phyloP scores from a whole-genome alignment of 2,113 vertebrate species.

The Rissa tridactyla region DNA sequence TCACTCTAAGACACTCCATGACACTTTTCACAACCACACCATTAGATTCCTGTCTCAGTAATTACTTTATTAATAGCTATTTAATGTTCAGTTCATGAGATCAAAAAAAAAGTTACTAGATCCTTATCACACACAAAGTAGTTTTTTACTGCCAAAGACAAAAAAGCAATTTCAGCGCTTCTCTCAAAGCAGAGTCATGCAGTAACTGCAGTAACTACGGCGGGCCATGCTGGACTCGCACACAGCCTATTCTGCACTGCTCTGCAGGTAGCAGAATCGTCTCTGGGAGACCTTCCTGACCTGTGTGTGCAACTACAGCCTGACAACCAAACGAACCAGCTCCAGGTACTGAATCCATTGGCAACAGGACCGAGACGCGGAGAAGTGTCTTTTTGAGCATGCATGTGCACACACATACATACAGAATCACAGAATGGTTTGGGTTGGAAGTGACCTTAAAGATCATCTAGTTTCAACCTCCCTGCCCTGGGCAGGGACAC shows the following conservation, averaged over 20 bases:
- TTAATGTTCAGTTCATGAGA: not conserved
- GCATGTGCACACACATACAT: too few species aligned
- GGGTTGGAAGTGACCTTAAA: too few species aligned
- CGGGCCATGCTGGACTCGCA: not conserved
- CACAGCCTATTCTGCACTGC: fast-evolving
- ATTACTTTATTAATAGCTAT: slow-evolving; percentile 8
- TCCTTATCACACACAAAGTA: not conserved
- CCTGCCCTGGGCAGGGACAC: too few species aligned
- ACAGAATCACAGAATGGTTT: too few species aligned
- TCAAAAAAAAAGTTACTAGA: not conserved
- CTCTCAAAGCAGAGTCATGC: not conserved
- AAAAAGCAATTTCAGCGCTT: not conserved
- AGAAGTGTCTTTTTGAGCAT: not conserved
- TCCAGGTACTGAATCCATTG: not conserved
- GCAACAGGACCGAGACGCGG: not conserved
- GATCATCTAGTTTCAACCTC: too few species aligned
- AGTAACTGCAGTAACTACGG: not conserved
- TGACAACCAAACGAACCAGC: not conserved
- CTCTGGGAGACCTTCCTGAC: not conserved
- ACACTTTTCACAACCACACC: not conserved
- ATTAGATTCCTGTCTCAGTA: not conserved
- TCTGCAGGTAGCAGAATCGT: not conserved
- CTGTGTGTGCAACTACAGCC: not conserved
- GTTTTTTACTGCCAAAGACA: not conserved
- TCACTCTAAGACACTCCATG: not conserved